Conservation (phyloP, 2,888 invertebrate species). For the Sturmia bella region DNA sequence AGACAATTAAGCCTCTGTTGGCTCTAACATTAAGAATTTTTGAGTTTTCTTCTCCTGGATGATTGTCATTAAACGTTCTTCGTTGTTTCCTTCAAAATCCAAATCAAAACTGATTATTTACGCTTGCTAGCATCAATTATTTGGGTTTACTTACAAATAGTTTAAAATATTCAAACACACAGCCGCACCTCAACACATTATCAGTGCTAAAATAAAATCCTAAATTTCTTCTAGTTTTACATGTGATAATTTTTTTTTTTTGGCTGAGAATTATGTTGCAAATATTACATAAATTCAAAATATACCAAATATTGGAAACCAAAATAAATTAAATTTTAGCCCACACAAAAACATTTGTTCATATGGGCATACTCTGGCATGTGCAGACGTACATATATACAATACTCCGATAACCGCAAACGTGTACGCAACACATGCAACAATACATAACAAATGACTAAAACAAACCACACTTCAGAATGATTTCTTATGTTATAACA, state of each 20-base stretch:
- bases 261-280: constrained; percentile 9
- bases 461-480: constrained; percentile 52
- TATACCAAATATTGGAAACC: constrained; percentile 4
- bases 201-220: too few relatives aligned
- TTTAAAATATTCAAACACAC: too few relatives aligned
- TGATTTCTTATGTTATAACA: constrained; percentile 56
- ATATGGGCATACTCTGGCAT: not conserved
- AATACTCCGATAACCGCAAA: constrained; percentile 36
- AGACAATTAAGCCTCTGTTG: too few relatives aligned
- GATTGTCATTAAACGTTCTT: too few relatives aligned
- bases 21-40: too few relatives aligned
- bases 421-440: constrained; percentile 46
- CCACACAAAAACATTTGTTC: not conserved
- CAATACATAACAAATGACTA: constrained; percentile 43
- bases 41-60: too few relatives aligned
- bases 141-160: too few relatives aligned
- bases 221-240: not conserved
- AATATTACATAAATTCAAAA: constrained; percentile 25
- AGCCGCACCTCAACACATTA: too few relatives aligned
- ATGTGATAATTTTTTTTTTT: not conserved
- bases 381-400: not conserved
- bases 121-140: too few relatives aligned
- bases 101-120: too few relatives aligned
- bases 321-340: constrained; percentile 31
- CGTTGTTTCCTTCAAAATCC: too few relatives aligned